Base-by-base conservation (phyloP, 2,797 vertebrate genomes). In the Acomys russatus region DNA sequence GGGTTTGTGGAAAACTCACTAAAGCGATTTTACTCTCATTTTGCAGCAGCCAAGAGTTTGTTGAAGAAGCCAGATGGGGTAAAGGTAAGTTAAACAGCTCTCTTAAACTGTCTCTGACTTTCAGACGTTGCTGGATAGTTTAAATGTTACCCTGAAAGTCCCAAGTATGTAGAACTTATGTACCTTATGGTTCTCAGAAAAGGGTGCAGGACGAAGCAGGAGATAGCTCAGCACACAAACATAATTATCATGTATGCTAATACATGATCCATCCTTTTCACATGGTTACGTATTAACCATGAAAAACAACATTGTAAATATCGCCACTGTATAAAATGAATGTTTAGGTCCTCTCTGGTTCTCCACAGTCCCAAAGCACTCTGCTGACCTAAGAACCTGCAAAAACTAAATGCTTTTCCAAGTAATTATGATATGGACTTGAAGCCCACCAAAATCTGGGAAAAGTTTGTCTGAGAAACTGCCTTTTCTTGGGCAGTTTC, bases 41-140 rank as follows among this genome's bases (percentile, higher is more conserved):
- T 98, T 98, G 97, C 99, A 99, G 99, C 99, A 99, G 99, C 99
- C 98, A 99, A 99, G 98, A 99, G 99, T 99, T 99, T 99, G 98
- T 98, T 99, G 98, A 99, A 99, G 99, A 99, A 99, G 97, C 97
- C 99, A 3, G 99, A 99, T 61, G 99, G 99, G 76, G 99, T 99
- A 87, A 99, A 99, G 99, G 99, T 99, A 99, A 98, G 99, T 98
- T 80, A 90, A 88, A 35, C 20, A 44, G 63, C 63, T 71, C 38
- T 92, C 33, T 70, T n/a, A 54, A 79, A 44, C 22, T 30, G 30
- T 90, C 66, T 90, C 88, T 94, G 68, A 61, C n/a, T 96, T 88
- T 70, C 49, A 83, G 51, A 63, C 64, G 20, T 54, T 73, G 20
- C 54, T 96, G 49, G 9, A 71, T 83, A 23, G 64, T 74, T 59